Evolutionary conservation across 2,113 vertebrate species (phyloP).

Genomic region (Silurus asotus): DNA sequence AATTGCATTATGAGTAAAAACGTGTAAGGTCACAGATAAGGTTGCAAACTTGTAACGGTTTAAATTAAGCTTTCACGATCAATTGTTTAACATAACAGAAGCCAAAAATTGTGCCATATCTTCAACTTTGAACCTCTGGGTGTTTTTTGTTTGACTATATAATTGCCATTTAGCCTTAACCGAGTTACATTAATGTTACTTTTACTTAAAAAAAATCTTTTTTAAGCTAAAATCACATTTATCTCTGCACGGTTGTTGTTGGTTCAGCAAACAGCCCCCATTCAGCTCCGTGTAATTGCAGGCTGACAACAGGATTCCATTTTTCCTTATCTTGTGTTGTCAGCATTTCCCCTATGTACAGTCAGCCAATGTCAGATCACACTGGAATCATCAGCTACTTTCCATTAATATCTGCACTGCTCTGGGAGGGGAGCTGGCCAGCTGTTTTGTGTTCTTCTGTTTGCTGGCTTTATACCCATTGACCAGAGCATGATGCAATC

Average conservation of each 20-base stretch:
- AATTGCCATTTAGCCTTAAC: not conserved
- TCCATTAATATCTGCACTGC: slow-evolving; percentile 22
- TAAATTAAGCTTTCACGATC: too few species aligned
- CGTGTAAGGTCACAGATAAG: not conserved
- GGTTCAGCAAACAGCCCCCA: not conserved
- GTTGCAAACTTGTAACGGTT: not conserved
- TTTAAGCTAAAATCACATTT: not conserved
- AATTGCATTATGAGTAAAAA: not conserved
- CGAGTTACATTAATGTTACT: not conserved
- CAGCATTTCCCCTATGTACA: slow-evolving; percentile 29
- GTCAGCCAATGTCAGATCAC: slow-evolving; percentile 24
- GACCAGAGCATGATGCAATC: slow-evolving; percentile 21
- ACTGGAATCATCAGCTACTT: slow-evolving; percentile 30
- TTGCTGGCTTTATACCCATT: slow-evolving; percentile 26
- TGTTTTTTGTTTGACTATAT: not conserved
- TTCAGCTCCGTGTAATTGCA: not conserved
- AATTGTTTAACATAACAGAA: too few species aligned
- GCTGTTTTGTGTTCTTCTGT: slow-evolving; percentile 39
- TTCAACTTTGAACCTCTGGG: not conserved
- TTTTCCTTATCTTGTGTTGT: slow-evolving; percentile 41
- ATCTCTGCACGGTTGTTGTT: not conserved
- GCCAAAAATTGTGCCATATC: too few species aligned
- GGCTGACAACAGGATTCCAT: slow-evolving; percentile 4
- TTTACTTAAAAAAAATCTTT: not conserved
- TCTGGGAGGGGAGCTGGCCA: slow-evolving; percentile 14